phyloP scores from a whole-genome alignment of 2,797 vertebrate species.

The Limosa lapponica region DNA sequence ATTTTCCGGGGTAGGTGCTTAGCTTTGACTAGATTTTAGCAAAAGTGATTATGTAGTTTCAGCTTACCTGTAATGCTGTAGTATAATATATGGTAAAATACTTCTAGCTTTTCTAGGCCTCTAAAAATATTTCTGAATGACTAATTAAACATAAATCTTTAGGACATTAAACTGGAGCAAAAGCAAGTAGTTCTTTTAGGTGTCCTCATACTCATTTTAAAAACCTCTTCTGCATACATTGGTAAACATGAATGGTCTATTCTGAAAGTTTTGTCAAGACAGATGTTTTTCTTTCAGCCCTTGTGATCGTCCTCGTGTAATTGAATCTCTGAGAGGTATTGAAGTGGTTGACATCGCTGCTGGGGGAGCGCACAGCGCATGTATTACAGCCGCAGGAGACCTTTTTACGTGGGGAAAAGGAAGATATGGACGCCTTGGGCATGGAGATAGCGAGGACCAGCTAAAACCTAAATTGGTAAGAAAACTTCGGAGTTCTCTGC shows the following conservation, averaged over 20 bases:
- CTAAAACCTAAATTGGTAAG: constrained; percentile 95
- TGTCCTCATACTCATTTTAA: not conserved
- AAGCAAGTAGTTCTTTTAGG: not conserved
- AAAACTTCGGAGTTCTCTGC: not conserved
- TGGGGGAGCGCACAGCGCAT: constrained; percentile 96
- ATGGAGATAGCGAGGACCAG: constrained; percentile 98
- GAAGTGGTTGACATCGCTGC: constrained; percentile 97
- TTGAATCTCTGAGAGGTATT: constrained; percentile 94
- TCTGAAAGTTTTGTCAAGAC: not conserved
- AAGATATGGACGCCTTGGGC: constrained; percentile 94
- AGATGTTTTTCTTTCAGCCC: constrained; percentile 80
- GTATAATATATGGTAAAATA: not conserved
- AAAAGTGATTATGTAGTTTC: not conserved
- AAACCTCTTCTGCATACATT: not conserved
- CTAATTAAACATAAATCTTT: not conserved
- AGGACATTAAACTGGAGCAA: not conserved
- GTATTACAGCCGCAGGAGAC: constrained; percentile 94
- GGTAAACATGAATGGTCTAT: not conserved
- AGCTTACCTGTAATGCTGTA: not conserved
- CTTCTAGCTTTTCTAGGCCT: not conserved
- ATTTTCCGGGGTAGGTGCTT: not conserved
- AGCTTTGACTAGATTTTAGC: not conserved
- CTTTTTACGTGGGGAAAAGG: constrained; percentile 99
- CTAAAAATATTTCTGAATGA: not conserved
- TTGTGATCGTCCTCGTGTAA: constrained; percentile 96